Base-by-base conservation (phyloP, 2,888 invertebrate species). In the Acleris emargana region DNA sequence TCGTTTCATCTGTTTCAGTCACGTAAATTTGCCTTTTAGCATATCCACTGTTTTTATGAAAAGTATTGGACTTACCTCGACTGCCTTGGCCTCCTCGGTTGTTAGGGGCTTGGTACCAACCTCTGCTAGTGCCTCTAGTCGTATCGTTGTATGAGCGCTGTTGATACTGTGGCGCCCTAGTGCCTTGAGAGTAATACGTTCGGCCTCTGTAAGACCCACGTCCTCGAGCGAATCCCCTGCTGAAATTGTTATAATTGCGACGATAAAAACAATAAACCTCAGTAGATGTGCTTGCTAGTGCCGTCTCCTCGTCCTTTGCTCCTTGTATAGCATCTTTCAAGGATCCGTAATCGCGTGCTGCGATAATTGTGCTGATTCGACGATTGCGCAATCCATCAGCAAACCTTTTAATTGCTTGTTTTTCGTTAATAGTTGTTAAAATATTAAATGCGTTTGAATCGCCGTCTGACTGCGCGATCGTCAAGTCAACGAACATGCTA, bases 401-500 rank as follows among this genome's bases (percentile, higher is more conserved):
- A 18, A 47, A 47, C 13, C 13, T 28, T 47, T 58, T 25, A 28
- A 58, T 45, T 5, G 49, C 18, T 17, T 47, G 47, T 18, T 47
- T 58, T 47, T 58, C 57, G 13, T 58, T 58, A 3, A 58, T 1
- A 17, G 3, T 11, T 47, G 47, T 58, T 18, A 47, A 58, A 11
- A 58, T 18, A 7, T 58, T 20, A 49, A 49, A 58, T 32, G 32
- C 20, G 3, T 50, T 11, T 3, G 50, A 20, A 11, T 50, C 16
- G 5, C 50, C 50, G 6, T 50, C 50, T 50, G 50, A 20, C 5
- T 50, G 50, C 22, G 50, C 20, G 11, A 50, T 50, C 22, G 50
- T 50, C 11, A 58, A 20, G 20, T 58, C 58, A 1, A 58, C 58
- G 49, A 58, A 58, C 47, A 58, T 49, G 5, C 32, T 18, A 2